Evolutionary conservation across 2,888 invertebrate species (phyloP).

Genomic region (Mythimna impura): DNA sequence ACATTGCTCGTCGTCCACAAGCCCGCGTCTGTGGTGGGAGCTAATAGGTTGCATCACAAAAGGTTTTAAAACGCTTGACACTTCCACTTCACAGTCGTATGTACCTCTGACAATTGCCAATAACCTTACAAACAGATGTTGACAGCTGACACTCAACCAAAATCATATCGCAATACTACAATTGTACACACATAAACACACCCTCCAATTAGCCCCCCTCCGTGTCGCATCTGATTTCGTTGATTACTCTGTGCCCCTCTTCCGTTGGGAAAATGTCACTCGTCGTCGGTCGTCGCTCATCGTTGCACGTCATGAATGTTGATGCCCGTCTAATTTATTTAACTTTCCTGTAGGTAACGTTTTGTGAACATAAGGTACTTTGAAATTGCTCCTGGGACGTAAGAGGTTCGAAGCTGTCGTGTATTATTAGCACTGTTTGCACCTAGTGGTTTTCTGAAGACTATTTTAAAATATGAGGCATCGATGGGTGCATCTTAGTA

Average conservation of each 20-base stretch:
- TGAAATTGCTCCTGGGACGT: not conserved
- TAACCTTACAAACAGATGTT: not conserved
- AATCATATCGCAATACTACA: conserved; percentile 3
- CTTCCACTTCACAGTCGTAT: not conserved
- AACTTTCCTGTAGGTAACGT: conserved; percentile 44
- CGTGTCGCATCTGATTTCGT: not conserved
- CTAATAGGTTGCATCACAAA: too few relatives aligned
- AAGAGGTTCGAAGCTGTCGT: not conserved
- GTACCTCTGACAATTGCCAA: not conserved
- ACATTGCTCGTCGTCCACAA: too few relatives aligned
- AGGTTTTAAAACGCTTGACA: not conserved
- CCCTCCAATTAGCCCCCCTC: conserved; percentile 2
- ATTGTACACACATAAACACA: not conserved
- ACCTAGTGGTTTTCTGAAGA: not conserved
- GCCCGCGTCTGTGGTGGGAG: too few relatives aligned
- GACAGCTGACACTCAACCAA: not conserved
- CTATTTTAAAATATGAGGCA: not conserved
- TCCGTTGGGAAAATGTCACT: conserved; percentile 40
- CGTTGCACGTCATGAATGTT: conserved; percentile 57
- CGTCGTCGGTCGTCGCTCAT: conserved; percentile 34
- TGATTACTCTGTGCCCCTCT: conserved; percentile 28
- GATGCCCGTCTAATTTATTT: conserved; percentile 62
- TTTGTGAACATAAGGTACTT: conserved; percentile 28
- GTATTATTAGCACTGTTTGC: not conserved
- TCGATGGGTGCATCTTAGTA: not conserved